A percentile compares a stretch with the other conserved stretches of the same genome.
Conservation (phyloP, 2,888 invertebrate species). For the Graphium colonna region DNA sequence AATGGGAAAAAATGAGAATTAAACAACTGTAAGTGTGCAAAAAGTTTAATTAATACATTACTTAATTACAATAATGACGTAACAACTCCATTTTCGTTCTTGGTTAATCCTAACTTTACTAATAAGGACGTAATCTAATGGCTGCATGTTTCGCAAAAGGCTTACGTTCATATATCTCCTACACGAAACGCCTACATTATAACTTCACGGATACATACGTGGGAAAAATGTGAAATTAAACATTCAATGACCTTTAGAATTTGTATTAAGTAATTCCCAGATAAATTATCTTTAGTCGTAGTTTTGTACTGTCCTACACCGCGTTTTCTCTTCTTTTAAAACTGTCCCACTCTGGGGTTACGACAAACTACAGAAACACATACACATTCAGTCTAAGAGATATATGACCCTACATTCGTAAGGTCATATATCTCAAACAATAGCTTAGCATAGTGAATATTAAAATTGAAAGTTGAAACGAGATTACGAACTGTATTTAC, state of each 20-base stretch:
- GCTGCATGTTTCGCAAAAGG: constrained; percentile 9
- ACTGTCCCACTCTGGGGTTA: too few relatives aligned
- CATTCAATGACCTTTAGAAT: neutral
- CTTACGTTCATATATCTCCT: constrained; percentile 24
- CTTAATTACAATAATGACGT: neutral
- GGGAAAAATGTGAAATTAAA: constrained; percentile 27
- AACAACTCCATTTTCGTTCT: neutral
- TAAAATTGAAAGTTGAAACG: too few relatives aligned
- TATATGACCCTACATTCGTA: too few relatives aligned
- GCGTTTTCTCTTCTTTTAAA: too few relatives aligned
- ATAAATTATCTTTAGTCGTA: neutral
- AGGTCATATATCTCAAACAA: too few relatives aligned
- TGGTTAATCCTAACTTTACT: neutral
- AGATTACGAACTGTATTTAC: too few relatives aligned
- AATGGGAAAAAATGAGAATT: too few relatives aligned
- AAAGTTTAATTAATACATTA: neutral
- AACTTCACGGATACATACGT: constrained; percentile 29
- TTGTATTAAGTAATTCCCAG: neutral
- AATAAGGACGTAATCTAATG: constrained; percentile 23
- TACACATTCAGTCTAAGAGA: too few relatives aligned
- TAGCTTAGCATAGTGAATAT: too few relatives aligned
- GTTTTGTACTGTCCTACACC: too few relatives aligned
- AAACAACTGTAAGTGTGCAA: constrained; percentile 7
- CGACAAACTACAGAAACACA: too few relatives aligned
- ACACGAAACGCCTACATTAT: constrained; percentile 35